These are phyloP conservation scores for Physocephala rufipes DNA, from an alignment of 2,888 invertebrate species.

Conservation along the genomic window DNA sequence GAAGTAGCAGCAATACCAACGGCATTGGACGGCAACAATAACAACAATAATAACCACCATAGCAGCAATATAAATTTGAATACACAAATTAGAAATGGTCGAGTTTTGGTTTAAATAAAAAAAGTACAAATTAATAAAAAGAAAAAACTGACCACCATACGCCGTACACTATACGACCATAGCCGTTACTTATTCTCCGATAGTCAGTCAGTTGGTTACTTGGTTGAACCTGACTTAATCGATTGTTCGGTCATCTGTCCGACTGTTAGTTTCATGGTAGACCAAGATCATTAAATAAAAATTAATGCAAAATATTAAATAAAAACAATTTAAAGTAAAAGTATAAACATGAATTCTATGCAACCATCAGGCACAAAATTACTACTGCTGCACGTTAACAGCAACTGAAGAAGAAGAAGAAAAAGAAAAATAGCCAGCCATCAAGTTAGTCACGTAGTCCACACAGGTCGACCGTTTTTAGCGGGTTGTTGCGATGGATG, in stretches of 20 bases:
- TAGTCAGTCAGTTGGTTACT: background rate
- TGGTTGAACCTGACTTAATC: background rate
- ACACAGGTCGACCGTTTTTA: background rate
- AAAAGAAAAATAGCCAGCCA: background rate
- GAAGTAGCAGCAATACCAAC: background rate
- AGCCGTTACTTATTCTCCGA: background rate
- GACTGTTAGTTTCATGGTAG: background rate
- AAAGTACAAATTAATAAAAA: background rate
- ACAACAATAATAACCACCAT: background rate
- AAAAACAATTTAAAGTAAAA: constrained; percentile 2
- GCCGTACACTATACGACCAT: constrained; percentile 17
- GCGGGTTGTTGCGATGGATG: background rate
- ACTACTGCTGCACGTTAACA: constrained; percentile 13
- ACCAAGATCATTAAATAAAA: background rate
- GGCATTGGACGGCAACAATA: background rate
- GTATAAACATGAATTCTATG: constrained; percentile 5
- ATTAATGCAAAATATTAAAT: background rate
- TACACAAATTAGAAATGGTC: background rate
- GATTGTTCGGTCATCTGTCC: background rate
- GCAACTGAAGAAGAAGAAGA: background rate
- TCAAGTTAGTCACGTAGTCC: constrained; percentile 42
- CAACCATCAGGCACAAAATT: background rate
- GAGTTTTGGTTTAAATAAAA: background rate
- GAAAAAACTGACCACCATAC: constrained; percentile 23
- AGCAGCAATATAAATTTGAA: background rate